Percentiles rank a stretch among this genome's conserved stretches.
phyloP scores from a whole-genome alignment of 2,797 vertebrate species.

The Sorex maritimensis region DNA sequence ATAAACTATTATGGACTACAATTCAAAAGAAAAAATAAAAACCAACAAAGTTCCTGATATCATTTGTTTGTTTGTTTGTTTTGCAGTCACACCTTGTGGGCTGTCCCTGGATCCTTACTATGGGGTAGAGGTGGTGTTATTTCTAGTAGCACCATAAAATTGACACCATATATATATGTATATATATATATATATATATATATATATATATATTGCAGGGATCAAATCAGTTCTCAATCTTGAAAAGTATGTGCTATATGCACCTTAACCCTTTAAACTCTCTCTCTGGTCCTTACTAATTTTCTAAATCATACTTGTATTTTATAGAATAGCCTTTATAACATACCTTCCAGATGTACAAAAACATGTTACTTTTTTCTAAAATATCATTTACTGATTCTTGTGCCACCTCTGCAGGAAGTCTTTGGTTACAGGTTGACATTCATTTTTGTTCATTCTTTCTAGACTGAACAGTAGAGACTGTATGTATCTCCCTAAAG shows the following conservation, averaged over 20 bases:
- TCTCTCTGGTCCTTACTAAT: neutral
- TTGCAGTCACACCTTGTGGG: too few species aligned
- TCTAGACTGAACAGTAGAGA: neutral
- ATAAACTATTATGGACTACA: constrained; percentile 19
- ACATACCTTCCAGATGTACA: too few species aligned
- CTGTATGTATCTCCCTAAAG: neutral
- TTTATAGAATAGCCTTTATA: too few species aligned
- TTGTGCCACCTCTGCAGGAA: constrained; percentile 56
- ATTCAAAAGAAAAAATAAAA: constrained; percentile 3
- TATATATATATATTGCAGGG: neutral
- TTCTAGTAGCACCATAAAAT: neutral
- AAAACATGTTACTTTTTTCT: constrained; percentile 33
- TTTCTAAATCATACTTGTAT: neutral
- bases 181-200: too few species aligned
- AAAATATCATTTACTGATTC: neutral
- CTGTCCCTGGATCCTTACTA: too few species aligned
- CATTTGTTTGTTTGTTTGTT: neutral
- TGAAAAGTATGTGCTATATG: neutral
- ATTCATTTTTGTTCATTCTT: neutral
- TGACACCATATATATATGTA: neutral
- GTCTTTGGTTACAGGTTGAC: neutral
- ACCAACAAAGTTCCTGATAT: neutral
- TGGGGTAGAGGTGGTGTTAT: too few species aligned
- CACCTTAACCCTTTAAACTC: neutral
- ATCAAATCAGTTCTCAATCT: constrained; percentile 5